Evolutionary conservation across 2,888 invertebrate genomes (phyloP).

Genomic region (Drosophila anomelani): DNA sequence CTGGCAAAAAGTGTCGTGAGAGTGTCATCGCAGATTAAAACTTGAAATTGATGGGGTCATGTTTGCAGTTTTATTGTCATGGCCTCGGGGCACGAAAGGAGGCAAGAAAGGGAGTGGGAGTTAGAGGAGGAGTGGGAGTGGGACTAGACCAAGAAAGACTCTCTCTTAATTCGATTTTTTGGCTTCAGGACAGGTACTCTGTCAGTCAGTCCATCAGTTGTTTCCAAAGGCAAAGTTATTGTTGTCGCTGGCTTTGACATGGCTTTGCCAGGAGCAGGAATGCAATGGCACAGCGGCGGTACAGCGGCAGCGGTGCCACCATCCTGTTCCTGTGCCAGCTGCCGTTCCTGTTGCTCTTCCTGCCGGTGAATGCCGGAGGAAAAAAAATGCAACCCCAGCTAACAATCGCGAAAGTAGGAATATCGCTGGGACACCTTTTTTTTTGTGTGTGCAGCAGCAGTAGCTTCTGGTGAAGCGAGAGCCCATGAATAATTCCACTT

Average conservation of each 20-base stretch:
- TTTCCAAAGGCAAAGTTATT: conserved; percentile 55
- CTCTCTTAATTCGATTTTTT: conserved; percentile 1
- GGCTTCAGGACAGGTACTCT: neutral
- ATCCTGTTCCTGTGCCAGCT: conserved; percentile 16
- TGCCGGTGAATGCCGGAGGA: conserved; percentile 35
- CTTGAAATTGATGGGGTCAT: conserved; percentile 31
- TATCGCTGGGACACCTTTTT: conserved; percentile 2
- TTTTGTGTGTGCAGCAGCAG: neutral
- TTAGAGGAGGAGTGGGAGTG: neutral
- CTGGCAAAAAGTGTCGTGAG: conserved; percentile 27
- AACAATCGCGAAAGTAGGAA: conserved; percentile 25
- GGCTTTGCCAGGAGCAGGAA: conserved; percentile 33
- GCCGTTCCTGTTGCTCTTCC: conserved; percentile 48
- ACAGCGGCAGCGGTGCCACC: conserved; percentile 29
- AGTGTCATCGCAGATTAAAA: conserved; percentile 44
- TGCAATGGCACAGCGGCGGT: conserved; percentile 8
- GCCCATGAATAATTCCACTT: conserved; percentile 82
- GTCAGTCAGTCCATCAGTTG: conserved; percentile 36
- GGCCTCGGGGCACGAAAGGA: conserved; percentile 16
- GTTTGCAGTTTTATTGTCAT: conserved; percentile 39
- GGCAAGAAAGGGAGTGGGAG: no score
- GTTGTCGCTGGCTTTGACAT: conserved; percentile 45
- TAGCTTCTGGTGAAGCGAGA: conserved; percentile 53
- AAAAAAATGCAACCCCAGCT: conserved; percentile 35
- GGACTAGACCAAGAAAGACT: neutral